Base-by-base conservation (phyloP, 2,113 vertebrate species). In the Acanthisitta chloris region DNA sequence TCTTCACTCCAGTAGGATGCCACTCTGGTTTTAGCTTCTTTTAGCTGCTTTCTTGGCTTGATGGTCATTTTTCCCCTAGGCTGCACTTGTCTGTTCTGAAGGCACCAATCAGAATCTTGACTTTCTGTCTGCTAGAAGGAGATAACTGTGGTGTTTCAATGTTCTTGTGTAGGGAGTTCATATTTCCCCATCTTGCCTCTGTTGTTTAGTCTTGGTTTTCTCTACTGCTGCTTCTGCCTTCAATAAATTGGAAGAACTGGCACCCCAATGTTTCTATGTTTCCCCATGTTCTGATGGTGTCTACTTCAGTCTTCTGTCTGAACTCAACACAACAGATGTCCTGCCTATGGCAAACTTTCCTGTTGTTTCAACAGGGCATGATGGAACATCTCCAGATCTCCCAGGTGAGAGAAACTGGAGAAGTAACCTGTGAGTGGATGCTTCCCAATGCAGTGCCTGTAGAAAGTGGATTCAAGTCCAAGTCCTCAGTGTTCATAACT, bases 241-340 rank as follows among this genome's bases (percentile, higher is more conserved):
- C 26, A 40, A 33, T 71, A 74, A 71, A 48, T 1, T 8, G 52
- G 31, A 78, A 51, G 45, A 43, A 25, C 29, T 59, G 43, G 5
- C 36, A 69, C 12, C n/a, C 17, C 26, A 55, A 2, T 1, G 1
- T 16, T 81, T 59, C 8, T 3, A 0, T 31, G 8, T 82, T 76
- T 67, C 36, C 48, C 12, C 31, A 28, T 1, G 9, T 55, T 64
- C 15, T 45, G 9, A 15, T 9, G 58, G 24, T 4, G 2, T 90
- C 42, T 65, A 2, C 31, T 61, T 67, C 31, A 61, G 38, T 59
- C 4, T 7, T 7, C 4, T 33, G 6, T 26, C 34, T 64, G 34
- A 81, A 64, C 9, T 29, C n/a, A 72, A 25, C 24, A 55, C 8
- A 59, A 29, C 6, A 28, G 7, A 31, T 59, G 14, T 34, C 24